Percentiles rank a stretch among this genome's conserved stretches.
Conservation (phyloP, 2,113 vertebrate species). For the Chroicocephalus ridibundus region DNA sequence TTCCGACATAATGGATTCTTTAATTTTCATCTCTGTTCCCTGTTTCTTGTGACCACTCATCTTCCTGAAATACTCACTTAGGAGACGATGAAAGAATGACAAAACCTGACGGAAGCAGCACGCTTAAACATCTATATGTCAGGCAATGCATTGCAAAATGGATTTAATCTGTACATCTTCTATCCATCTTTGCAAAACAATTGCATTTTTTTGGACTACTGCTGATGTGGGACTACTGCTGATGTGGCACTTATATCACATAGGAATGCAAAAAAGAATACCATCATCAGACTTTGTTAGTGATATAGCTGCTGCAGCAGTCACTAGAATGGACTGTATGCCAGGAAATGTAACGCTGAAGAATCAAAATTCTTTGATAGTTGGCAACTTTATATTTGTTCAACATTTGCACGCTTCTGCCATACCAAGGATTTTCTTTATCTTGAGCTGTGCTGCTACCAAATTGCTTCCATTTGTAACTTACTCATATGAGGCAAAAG, state of each 20-base stretch:
- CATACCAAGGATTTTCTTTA: not conserved
- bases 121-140: not conserved
- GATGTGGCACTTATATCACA: not conserved
- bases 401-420: not conserved
- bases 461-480: slow-evolving; percentile 64
- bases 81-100: not conserved
- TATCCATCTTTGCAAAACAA: not conserved
- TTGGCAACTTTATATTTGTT: not conserved
- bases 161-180: not conserved
- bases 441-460: slow-evolving; percentile 16
- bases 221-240: not conserved
- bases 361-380: not conserved
- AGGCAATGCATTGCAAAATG: not conserved
- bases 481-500: slow-evolving; percentile 55
- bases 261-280: not conserved
- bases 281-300: not conserved
- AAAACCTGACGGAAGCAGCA: not conserved
- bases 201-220: not conserved
- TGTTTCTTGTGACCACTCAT: not conserved
- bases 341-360: not conserved
- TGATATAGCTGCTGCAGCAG: not conserved
- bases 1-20: not conserved
- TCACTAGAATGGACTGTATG: not conserved
- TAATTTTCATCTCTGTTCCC: not conserved
- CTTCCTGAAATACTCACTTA: not conserved